Conservation (phyloP, 2,888 invertebrate species). For the Aspidiotus destructor region DNA sequence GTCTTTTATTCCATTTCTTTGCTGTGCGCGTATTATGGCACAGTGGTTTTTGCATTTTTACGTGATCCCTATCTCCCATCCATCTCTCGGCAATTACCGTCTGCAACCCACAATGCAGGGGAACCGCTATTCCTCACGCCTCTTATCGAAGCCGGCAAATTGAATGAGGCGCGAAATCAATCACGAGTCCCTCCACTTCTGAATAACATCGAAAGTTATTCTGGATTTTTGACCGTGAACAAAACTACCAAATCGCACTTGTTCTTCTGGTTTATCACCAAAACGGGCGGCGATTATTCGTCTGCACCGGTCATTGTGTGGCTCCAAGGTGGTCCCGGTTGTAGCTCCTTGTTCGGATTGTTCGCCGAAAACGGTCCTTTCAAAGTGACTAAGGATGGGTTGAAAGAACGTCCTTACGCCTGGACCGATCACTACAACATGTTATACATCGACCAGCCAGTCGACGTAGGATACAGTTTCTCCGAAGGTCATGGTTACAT, state of each 20-base stretch:
- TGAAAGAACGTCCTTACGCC: conserved; percentile 57
- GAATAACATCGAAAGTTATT: conserved; percentile 47
- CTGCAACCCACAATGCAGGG: conserved; percentile 36
- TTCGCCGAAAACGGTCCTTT: conserved; percentile 46
- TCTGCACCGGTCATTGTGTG: conserved; percentile 61
- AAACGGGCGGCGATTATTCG: conserved; percentile 40
- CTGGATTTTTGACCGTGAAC: conserved; percentile 55
- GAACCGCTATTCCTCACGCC: conserved; percentile 43
- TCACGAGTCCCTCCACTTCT: conserved; percentile 35
- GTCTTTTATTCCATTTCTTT: too few relatives aligned
- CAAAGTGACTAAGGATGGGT: conserved; percentile 37
- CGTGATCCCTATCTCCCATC: too few relatives aligned
- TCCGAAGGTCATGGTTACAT: conserved; percentile 71
- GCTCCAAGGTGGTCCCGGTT: conserved; percentile 63
- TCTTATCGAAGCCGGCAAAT: conserved; percentile 42
- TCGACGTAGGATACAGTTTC: conserved; percentile 85
- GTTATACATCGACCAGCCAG: conserved; percentile 87
- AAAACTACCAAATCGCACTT: conserved; percentile 46
- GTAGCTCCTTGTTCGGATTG: conserved; percentile 37
- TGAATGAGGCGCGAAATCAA: conserved; percentile 40
- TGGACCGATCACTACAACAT: conserved; percentile 73
- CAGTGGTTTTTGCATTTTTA: too few relatives aligned
- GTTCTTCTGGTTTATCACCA: conserved; percentile 48
- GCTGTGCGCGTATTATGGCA: too few relatives aligned
- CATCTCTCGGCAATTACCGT: too few relatives aligned